Evolutionary conservation across 2,113 vertebrate genomes (phyloP).

Genomic region (Acrocephalus kingi): DNA sequence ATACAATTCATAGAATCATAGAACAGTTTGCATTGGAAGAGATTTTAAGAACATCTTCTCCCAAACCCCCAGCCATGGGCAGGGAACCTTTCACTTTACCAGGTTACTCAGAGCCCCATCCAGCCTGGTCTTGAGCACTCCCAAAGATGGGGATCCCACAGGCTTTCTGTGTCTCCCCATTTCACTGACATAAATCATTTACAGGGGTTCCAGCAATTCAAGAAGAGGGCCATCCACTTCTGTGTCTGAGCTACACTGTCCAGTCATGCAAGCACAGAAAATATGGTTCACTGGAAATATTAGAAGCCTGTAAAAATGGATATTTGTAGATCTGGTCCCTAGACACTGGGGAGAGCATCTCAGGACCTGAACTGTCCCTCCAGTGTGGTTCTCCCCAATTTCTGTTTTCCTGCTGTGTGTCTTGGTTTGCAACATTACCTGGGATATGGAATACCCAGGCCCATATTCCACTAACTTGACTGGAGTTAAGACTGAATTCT

Average conservation of each 20-base stretch:
- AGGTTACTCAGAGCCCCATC: background rate
- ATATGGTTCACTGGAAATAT: background rate
- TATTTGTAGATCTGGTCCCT: background rate
- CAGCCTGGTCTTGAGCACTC: background rate
- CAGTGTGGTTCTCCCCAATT: background rate
- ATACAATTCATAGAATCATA: background rate
- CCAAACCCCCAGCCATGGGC: background rate
- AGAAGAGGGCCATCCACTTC: background rate
- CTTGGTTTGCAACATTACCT: background rate
- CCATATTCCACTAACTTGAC: background rate
- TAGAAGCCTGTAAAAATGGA: background rate
- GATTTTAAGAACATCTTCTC: background rate
- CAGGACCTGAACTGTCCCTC: fast-evolving
- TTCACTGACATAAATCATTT: background rate
- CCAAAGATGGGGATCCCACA: background rate
- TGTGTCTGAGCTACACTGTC: background rate
- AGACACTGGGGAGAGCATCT: background rate
- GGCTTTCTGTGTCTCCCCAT: background rate
- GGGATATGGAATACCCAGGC: background rate
- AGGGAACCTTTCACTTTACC: background rate
- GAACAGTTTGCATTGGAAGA: background rate
- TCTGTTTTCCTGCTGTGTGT: background rate
- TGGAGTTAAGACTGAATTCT: background rate
- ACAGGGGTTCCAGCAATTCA: background rate
- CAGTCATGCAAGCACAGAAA: background rate